phyloP scores from a whole-genome alignment of 2,113 vertebrate species.

The Diphyllodes magnificus region DNA sequence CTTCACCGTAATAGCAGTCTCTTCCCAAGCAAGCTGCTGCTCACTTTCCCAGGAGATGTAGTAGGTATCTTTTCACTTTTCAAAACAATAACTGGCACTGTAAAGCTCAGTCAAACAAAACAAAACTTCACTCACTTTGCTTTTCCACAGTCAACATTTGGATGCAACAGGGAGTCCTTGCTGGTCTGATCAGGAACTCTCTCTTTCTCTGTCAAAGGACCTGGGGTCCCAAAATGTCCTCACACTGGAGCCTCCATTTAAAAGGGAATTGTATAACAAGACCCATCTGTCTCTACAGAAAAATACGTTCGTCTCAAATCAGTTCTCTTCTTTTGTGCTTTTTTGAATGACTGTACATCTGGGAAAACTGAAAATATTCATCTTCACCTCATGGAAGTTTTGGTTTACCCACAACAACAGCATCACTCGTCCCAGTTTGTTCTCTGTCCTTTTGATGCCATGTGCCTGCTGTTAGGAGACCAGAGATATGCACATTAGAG shows the following conservation, averaged over 20 bases:
- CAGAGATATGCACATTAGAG: not conserved
- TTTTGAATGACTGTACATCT: not conserved
- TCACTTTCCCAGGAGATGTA: conserved; percentile 29
- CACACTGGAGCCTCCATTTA: not conserved
- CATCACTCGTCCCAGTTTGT: not conserved
- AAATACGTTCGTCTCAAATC: not conserved
- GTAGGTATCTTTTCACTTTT: conserved; percentile 7
- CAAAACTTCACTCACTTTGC: not conserved
- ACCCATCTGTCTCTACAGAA: not conserved
- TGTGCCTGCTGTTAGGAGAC: not conserved
- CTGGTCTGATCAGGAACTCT: not conserved
- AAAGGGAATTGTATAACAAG: not conserved
- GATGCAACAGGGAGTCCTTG: not conserved
- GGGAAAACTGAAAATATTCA: not conserved
- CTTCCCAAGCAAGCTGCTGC: not conserved
- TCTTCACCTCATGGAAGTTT: not conserved
- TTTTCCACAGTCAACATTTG: not conserved
- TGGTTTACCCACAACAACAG: not conserved
- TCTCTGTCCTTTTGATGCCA: not conserved
- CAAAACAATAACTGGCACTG: not conserved
- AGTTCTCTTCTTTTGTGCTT: not conserved
- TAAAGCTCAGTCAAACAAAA: conserved; percentile 29
- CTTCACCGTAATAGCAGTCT: not conserved
- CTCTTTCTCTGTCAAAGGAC: not conserved
- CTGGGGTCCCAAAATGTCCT: not conserved